Conservation (phyloP, 1,140 invertebrate genomes). For the Eupristina koningsbergeri region DNA sequence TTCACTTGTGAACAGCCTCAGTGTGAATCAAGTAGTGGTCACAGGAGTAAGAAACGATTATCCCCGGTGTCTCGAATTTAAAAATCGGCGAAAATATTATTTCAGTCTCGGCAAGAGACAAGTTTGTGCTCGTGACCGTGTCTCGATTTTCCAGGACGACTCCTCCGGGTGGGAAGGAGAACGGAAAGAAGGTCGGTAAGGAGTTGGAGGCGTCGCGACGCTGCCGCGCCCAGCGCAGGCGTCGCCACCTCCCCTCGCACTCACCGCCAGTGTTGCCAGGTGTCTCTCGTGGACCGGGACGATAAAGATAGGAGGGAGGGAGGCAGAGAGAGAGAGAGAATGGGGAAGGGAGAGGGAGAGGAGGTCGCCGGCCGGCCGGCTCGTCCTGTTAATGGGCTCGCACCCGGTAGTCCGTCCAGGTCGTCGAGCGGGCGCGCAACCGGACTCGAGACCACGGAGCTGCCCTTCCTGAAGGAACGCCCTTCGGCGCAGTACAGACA, state of each 20-base stretch:
- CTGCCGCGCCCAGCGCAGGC: conserved; percentile 35
- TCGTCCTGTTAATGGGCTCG: not conserved
- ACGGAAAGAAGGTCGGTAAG: not conserved
- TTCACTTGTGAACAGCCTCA: too few relatives aligned
- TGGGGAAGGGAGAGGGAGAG: conserved; percentile 10
- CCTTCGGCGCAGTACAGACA: too few relatives aligned
- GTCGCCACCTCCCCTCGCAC: conserved; percentile 5
- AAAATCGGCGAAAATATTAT: too few relatives aligned
- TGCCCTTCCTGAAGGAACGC: too few relatives aligned
- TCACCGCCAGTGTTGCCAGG: conserved; percentile 43
- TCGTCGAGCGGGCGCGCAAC: not conserved
- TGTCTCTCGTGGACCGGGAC: not conserved
- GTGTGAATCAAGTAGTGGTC: too few relatives aligned
- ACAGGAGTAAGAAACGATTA: too few relatives aligned
- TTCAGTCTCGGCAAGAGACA: too few relatives aligned
- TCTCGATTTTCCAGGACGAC: too few relatives aligned
- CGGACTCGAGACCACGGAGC: too few relatives aligned
- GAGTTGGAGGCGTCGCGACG: conserved; percentile 19
- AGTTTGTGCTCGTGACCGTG: too few relatives aligned
- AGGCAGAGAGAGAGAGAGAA: not conserved
- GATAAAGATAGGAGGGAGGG: too few relatives aligned
- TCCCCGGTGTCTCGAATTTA: too few relatives aligned
- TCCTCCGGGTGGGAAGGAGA: not conserved
- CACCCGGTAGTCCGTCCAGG: conserved; percentile 34
- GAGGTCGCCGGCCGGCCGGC: conserved; percentile 11